Percentiles rank a stretch among this genome's conserved stretches.
Evolutionary conservation across 2,113 vertebrate species (phyloP).

Genomic region (Ceyx margarethae): DNA sequence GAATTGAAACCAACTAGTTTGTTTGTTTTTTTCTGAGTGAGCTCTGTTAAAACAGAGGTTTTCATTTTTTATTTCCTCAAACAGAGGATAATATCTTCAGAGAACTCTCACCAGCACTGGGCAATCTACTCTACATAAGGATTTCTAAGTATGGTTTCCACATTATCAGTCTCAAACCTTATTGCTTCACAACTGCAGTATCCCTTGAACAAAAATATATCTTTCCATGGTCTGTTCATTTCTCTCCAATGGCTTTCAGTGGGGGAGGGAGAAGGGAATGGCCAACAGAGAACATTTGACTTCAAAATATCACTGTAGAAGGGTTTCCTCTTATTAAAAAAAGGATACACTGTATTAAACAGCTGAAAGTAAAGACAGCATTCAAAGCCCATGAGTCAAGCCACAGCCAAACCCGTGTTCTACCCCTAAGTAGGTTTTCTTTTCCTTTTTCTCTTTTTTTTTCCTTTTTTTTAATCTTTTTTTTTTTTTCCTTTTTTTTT

Average conservation of each 20-base stretch:
- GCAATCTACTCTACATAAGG: slow-evolving; percentile 62
- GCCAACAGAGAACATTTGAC: slow-evolving; percentile 70
- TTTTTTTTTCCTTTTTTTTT: slow-evolving; percentile 55
- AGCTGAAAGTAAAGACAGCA: slow-evolving; percentile 77
- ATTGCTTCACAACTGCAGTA: slow-evolving; percentile 75
- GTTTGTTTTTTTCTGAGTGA: slow-evolving; percentile 4
- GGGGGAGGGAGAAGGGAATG: slow-evolving; percentile 61
- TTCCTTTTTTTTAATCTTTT: not conserved
- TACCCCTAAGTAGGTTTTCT: slow-evolving; percentile 76
- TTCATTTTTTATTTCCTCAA: slow-evolving; percentile 3
- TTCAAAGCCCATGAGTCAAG: slow-evolving; percentile 83
- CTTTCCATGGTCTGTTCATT: slow-evolving; percentile 66
- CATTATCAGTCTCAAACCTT: slow-evolving; percentile 70
- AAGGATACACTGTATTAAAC: slow-evolving; percentile 71
- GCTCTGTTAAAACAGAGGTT: slow-evolving; percentile 27
- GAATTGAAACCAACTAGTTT: slow-evolving; percentile 24
- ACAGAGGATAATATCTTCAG: slow-evolving; percentile 59
- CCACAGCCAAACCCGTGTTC: slow-evolving; percentile 82
- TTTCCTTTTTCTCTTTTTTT: slow-evolving; percentile 15
- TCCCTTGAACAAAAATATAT: slow-evolving; percentile 59
- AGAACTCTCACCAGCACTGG: slow-evolving; percentile 64
- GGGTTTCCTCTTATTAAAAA: slow-evolving; percentile 65
- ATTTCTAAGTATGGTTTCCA: slow-evolving; percentile 65
- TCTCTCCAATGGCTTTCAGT: slow-evolving; percentile 75
- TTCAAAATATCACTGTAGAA: slow-evolving; percentile 69